These are phyloP conservation scores for Brienomyrus brachyistius DNA, from an alignment of 2,113 vertebrate species.

Conservation along the genomic window DNA sequence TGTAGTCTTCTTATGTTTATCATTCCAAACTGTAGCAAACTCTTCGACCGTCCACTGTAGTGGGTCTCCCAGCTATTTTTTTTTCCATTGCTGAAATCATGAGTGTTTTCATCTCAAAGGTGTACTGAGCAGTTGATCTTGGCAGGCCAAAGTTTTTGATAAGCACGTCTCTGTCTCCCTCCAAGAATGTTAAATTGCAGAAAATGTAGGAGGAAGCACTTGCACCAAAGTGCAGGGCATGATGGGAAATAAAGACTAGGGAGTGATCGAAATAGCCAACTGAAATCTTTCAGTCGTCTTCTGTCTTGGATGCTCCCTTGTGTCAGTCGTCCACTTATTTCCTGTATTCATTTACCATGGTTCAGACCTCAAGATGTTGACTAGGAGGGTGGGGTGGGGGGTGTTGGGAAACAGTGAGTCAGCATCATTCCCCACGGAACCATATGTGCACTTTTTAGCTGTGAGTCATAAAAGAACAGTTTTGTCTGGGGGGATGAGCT, in stretches of 20 bases:
- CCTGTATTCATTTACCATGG: conserved; percentile 3
- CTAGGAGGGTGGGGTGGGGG: neutral
- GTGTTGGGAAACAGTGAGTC: conserved; percentile 1
- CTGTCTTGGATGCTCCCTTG: neutral
- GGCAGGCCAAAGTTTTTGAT: neutral
- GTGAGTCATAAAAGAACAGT: neutral
- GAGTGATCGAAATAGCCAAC: neutral
- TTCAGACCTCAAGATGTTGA: neutral
- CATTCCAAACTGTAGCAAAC: neutral
- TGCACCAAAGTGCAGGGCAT: neutral
- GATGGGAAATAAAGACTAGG: neutral
- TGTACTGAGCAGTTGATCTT: neutral
- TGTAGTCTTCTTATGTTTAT: neutral
- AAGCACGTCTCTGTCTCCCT: neutral
- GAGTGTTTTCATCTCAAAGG: neutral
- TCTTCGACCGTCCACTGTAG: neutral
- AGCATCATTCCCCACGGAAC: neutral
- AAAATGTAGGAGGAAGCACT: neutral
- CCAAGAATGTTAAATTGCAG: neutral
- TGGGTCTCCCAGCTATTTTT: neutral
- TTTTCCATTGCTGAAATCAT: neutral
- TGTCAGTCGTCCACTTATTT: neutral
- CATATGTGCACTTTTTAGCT: conserved; percentile 4
- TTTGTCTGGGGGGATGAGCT: neutral
- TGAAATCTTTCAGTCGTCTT: neutral